Base-by-base conservation (phyloP, 2,797 vertebrate species). In the Menidia menidia region DNA sequence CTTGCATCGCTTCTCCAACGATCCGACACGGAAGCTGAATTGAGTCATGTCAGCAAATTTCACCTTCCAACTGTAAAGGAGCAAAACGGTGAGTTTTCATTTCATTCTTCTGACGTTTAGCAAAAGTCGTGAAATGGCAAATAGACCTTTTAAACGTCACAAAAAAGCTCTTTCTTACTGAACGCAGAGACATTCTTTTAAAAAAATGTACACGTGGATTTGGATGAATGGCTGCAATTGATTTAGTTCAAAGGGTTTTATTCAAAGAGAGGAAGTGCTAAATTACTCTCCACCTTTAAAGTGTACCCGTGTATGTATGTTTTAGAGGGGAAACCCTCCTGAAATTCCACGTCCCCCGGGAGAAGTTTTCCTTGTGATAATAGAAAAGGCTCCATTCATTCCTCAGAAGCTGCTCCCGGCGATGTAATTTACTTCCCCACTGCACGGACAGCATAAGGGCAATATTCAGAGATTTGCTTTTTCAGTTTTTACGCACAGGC, bases 351-450 rank as follows among this genome's bases (percentile, higher is more conserved):
- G 89, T 96, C 96, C 94, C 94, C 61, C 60, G 92, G 94, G 95
- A 93, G 87, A 87, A 82, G 85, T 89, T 92, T 90, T 93, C 88
- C 32, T 63, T 91, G 75, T 92, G 90, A 93, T 91, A 90, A 83
- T 94, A 89, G 95, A 97, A 96, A 83, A 60, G 96, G 68, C 90
- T 94, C 91, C 95, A 97, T 98, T 98, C 96, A 97, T 96, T 86
- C 89, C 83, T 90, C 66, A 71, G 88, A 80, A 85, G 93, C 92
- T 87, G 91, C 93, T 94, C 92, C 84, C 65, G 95, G 95, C 94
- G 87, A 92, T 95, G 95, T 93, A 92, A 95, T 96, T 96, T 95
- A 90, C 93, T 93, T 94, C 92, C 88, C 93, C 93, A 94, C 93
- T 94, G 91, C 95, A 95, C 93, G 91, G 89, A 95, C 94, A 92